These are phyloP conservation scores for Pionites leucogaster DNA, from an alignment of 2,113 vertebrate species.

Conservation along the genomic window DNA sequence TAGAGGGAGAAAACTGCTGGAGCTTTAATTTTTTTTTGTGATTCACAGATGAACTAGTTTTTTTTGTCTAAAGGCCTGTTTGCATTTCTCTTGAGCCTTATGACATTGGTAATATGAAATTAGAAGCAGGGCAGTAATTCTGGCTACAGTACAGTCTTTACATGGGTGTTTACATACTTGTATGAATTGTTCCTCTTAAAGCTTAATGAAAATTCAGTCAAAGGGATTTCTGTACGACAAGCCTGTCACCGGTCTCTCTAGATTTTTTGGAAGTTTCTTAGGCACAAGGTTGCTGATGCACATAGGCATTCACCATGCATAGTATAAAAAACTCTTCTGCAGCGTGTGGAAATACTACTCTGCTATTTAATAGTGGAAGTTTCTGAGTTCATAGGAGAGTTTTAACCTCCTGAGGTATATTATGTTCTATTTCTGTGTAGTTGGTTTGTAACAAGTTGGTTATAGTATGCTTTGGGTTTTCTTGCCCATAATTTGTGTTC, in stretches of 20 bases:
- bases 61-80: neutral
- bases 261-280: neutral
- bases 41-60: neutral
- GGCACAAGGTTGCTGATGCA: neutral
- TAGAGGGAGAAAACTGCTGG: neutral
- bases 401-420: neutral
- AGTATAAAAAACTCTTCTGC: neutral
- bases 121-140: neutral
- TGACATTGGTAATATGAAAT: neutral
- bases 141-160: neutral
- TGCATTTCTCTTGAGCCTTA: neutral
- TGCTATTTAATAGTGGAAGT: neutral
- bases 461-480: neutral
- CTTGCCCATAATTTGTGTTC: neutral
- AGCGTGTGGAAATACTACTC: neutral
- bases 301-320: neutral
- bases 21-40: neutral
- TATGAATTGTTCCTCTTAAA: neutral
- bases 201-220: neutral
- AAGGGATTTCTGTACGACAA: neutral
- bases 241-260: neutral
- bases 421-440: neutral
- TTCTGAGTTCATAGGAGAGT: neutral
- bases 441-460: neutral
- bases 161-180: neutral